Evolutionary conservation across 2,888 invertebrate species (phyloP), one percentile per base, ranked within the genome.

Genomic region (Philhelius pedissequus): DNA sequence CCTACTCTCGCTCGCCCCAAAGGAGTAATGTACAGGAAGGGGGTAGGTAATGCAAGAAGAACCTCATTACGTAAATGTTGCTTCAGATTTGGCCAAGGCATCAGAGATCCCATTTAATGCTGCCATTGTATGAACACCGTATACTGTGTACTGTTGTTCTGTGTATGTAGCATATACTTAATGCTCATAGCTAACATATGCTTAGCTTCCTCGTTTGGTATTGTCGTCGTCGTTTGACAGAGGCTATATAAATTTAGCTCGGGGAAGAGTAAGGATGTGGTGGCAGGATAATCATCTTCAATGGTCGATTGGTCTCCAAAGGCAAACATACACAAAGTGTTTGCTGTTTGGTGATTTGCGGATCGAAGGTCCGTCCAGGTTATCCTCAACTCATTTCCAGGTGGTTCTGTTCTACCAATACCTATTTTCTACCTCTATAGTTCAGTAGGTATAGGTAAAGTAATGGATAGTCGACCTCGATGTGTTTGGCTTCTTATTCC

Each of bases 1-100:
- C 52, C 54, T 13, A 9, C 60, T 60, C n/a, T n/a, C n/a, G n/a
- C n/a, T n/a, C n/a, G n/a, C 18, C 38, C 38, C 71, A 48, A 69
- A 60, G 76, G 48, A 73, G 60, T 40, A 27, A 11, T 56, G 43
- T 50, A 77, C 66, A 64, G 60, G 54, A 82, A 15, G 76, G 43
- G 76, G 56, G 40, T 66, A 70, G 56, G 40, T 66, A 70, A 71
- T 76, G 58, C 8, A 43, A 77, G 58, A 58, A 71, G 74, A 54
- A 70, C 79, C 79, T 79, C 80, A 84, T 84, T 84, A 80, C 79
- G 68, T 80, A 76, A 84, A 84, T 76, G 80, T 62, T 66, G 69
- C 74, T 70, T 84, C 75, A 84, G 52, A 80, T 79, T 84, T 68
- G 80, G 80, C 71, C 69, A 71, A 38, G 32, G 40, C 73, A 62